These are phyloP conservation scores for Ellobius talpinus DNA, from an alignment of 2,113 vertebrate species.

Conservation along the genomic window DNA sequence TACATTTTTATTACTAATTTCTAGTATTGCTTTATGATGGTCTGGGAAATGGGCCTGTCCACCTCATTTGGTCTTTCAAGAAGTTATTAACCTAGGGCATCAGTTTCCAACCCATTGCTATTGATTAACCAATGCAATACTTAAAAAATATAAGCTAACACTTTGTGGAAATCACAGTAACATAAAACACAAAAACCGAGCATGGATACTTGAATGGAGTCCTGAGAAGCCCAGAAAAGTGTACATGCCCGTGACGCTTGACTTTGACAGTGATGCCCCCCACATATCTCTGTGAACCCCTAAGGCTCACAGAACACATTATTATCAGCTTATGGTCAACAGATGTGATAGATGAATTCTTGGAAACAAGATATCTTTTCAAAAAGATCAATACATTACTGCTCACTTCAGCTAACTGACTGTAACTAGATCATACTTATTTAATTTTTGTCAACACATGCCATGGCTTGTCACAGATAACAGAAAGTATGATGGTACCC, in stretches of 20 bases:
- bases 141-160: constrained; percentile 18
- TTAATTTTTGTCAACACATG: constrained; percentile 7
- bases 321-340: background rate
- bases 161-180: background rate
- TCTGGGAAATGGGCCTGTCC: background rate
- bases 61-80: background rate
- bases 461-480: background rate
- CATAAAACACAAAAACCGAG: constrained; percentile 24
- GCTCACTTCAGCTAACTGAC: background rate
- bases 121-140: background rate
- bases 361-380: constrained; percentile 13
- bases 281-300: background rate
- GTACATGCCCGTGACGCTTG: background rate
- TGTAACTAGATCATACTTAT: background rate
- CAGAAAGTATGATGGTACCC: background rate
- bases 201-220: background rate
- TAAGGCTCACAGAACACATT: background rate
- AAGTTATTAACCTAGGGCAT: constrained; percentile 13
- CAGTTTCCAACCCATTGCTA: constrained; percentile 8
- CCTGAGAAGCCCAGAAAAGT: background rate
- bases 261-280: background rate
- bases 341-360: background rate
- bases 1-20: constrained; percentile 45
- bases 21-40: background rate
- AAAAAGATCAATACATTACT: background rate